These are phyloP conservation scores for Pristionchus arcanus DNA, from an alignment of 2,888 invertebrate species.

Conservation along the genomic window DNA sequence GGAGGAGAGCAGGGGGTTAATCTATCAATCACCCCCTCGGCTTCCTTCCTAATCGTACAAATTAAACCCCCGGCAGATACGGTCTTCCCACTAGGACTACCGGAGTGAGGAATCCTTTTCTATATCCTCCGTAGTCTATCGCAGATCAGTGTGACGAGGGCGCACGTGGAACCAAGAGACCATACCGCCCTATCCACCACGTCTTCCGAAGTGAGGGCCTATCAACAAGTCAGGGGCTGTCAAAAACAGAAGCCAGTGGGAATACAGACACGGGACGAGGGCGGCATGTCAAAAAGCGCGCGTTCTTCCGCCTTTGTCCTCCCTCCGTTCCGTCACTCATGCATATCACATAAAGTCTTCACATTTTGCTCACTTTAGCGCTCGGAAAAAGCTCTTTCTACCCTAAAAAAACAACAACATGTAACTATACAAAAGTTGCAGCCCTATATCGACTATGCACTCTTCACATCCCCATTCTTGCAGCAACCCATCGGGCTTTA, in stretches of 20 bases:
- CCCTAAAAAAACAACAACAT: background rate
- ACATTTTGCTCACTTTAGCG: background rate
- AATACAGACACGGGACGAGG: background rate
- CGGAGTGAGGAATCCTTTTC: too few species aligned
- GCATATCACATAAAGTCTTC: background rate
- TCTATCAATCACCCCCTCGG: background rate
- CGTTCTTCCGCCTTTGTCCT: background rate
- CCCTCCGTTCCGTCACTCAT: background rate
- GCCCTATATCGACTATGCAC: background rate
- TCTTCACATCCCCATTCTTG: background rate
- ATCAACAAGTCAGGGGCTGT: background rate
- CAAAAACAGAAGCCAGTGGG: conserved; percentile 14
- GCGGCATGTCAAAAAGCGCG: background rate
- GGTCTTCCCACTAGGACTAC: background rate
- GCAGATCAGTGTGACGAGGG: too few species aligned
- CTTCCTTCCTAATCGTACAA: background rate
- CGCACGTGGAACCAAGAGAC: too few species aligned
- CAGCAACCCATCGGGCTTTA: background rate
- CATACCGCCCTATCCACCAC: too few species aligned
- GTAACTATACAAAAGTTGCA: background rate
- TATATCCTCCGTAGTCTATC: too few species aligned
- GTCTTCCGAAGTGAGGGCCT: too few species aligned
- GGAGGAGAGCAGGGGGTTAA: background rate
- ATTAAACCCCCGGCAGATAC: background rate
- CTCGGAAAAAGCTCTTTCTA: background rate